A percentile compares a stretch with the other conserved stretches of the same genome.
phyloP scores from a whole-genome alignment of 2,888 invertebrate species.

The Lithophane semibrunnea region DNA sequence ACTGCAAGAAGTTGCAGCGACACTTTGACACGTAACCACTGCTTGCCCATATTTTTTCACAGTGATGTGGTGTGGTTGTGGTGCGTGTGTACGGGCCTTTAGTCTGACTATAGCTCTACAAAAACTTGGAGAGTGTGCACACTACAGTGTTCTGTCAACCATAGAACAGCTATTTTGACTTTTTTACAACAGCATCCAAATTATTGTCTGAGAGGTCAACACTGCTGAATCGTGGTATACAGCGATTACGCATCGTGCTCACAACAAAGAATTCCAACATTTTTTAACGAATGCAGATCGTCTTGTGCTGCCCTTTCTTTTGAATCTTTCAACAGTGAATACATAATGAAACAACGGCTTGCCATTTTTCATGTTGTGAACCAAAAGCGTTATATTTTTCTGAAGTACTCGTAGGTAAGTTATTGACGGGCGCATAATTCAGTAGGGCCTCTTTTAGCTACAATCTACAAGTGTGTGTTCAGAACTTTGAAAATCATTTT shows the following conservation, averaged over 20 bases:
- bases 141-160: background rate
- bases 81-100: too few species aligned
- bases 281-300: constrained; percentile 90
- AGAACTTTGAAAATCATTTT: too few species aligned
- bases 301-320: constrained; percentile 86
- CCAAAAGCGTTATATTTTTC: constrained; percentile 19
- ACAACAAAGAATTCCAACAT: constrained; percentile 88
- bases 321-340: constrained; percentile 85
- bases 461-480: background rate
- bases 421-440: background rate
- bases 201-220: constrained; percentile 32
- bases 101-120: background rate
- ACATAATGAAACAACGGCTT: constrained; percentile 84
- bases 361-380: constrained; percentile 79
- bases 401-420: background rate
- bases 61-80: background rate
- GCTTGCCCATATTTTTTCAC: background rate
- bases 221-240: constrained; percentile 70
- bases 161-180: background rate
- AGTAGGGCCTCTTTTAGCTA: too few species aligned
- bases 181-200: background rate
- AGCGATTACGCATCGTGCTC: constrained; percentile 86
- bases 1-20: background rate
- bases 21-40: background rate
- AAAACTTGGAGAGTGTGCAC: background rate